Conservation (phyloP, 2,797 vertebrate genomes). For the Ciconia nigra region DNA sequence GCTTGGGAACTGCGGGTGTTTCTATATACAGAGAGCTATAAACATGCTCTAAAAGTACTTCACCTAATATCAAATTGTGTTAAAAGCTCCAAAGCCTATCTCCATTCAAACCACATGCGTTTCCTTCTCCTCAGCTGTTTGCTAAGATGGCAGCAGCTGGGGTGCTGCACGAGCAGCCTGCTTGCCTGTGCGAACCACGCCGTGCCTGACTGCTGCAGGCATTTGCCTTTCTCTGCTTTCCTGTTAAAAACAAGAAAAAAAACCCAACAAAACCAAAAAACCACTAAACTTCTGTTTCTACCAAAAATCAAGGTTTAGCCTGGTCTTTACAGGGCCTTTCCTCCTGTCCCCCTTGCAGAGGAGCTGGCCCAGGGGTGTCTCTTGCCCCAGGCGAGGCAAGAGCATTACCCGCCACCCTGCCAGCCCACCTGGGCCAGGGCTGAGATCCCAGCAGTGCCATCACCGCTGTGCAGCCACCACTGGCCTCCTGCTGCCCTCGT, state of each 20-base stretch:
- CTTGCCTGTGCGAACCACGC: rapidly evolving
- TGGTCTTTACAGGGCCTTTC: not conserved
- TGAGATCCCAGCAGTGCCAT: too few relatives aligned
- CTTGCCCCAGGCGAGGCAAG: not conserved
- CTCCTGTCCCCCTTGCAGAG: not conserved
- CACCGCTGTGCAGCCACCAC: not conserved
- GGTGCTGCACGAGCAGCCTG: too few relatives aligned
- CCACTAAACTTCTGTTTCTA: not conserved
- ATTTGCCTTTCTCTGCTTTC: not conserved
- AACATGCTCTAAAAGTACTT: not conserved
- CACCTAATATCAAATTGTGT: too few relatives aligned
- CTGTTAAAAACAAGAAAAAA: not conserved
- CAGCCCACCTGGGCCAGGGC: not conserved
- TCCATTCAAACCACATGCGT: too few relatives aligned
- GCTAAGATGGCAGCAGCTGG: not conserved
- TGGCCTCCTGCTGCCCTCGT: rapidly evolving
- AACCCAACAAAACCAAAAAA: not conserved
- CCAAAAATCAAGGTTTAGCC: not conserved
- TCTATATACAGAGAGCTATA: not conserved
- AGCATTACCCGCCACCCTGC: not conserved
- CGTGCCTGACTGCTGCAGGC: not conserved
- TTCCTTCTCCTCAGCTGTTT: not conserved
- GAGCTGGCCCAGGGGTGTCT: not conserved
- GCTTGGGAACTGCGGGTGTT: not conserved
- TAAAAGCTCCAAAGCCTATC: not conserved